Conservation (phyloP, 2,113 vertebrate genomes). For the Phalacrocorax brasilianus region DNA sequence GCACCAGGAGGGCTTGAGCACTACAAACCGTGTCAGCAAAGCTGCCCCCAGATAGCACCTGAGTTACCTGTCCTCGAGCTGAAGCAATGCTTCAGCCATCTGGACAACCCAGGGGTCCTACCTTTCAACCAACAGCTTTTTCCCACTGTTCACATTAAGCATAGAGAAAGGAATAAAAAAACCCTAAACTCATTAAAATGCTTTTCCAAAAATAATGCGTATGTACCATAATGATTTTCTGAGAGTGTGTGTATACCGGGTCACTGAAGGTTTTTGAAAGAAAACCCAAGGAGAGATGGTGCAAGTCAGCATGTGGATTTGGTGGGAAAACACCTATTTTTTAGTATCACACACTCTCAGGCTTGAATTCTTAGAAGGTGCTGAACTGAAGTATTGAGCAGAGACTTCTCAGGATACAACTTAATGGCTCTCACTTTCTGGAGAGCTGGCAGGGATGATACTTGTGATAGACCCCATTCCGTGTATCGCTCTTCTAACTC, state of each 20-base stretch:
- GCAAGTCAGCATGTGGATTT: not conserved
- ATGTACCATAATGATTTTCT: not conserved
- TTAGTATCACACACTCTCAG: not conserved
- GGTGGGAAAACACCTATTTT: not conserved
- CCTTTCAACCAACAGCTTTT: not conserved
- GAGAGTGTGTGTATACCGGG: not conserved
- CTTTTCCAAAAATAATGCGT: not conserved
- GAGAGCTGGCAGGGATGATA: not conserved
- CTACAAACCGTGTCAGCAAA: not conserved
- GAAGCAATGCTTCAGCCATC: not conserved
- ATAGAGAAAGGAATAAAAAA: not conserved
- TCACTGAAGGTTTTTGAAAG: not conserved
- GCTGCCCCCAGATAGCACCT: not conserved
- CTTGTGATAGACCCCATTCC: not conserved
- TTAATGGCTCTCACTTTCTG: not conserved
- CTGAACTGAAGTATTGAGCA: not conserved
- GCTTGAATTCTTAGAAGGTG: not conserved
- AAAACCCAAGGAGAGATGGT: not conserved
- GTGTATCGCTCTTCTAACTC: not conserved
- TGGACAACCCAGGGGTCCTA: not conserved
- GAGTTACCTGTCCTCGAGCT: not conserved
- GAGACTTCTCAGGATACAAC: not conserved
- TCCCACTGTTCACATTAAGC: not conserved
- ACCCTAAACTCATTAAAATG: not conserved
- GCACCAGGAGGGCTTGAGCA: not conserved